These are phyloP conservation scores for Sebastes alutus DNA, from an alignment of 2,797 vertebrate species.

Conservation along the genomic window DNA sequence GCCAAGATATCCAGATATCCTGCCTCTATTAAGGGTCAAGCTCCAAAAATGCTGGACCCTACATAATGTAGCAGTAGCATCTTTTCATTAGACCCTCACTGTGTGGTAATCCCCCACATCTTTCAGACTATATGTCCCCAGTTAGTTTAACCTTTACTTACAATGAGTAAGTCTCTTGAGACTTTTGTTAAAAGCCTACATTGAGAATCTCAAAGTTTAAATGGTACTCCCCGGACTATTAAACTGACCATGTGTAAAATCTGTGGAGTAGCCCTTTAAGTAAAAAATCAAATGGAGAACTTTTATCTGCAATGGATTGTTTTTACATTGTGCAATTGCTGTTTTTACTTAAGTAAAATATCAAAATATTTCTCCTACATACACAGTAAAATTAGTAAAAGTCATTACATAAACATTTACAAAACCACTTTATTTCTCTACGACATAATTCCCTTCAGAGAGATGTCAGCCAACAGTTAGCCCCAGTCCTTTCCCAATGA, in stretches of 20 bases:
- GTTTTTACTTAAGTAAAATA: neutral
- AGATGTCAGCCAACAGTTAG: neutral
- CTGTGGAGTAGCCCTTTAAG: neutral
- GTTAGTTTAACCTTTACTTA: neutral
- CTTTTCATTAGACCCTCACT: neutral
- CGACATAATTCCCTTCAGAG: constrained; percentile 27
- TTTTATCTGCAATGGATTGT: neutral
- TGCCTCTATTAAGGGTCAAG: neutral
- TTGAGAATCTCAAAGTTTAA: neutral
- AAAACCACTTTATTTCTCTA: constrained; percentile 56
- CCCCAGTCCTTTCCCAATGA: constrained; percentile 2
- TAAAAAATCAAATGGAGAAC: neutral
- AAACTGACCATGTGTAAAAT: neutral
- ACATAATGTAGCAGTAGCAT: neutral
- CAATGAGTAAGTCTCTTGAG: neutral
- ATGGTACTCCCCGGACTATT: neutral
- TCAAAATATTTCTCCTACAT: neutral
- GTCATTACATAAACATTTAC: neutral
- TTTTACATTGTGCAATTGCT: neutral
- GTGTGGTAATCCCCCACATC: neutral
- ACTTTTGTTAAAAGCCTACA: neutral
- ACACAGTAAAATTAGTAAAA: neutral
- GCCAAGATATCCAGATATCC: neutral
- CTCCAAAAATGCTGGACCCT: neutral
- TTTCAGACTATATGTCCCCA: neutral